Evolutionary conservation across 2,797 vertebrate genomes (phyloP).

Genomic region (Ctenopoma kingsleyae): DNA sequence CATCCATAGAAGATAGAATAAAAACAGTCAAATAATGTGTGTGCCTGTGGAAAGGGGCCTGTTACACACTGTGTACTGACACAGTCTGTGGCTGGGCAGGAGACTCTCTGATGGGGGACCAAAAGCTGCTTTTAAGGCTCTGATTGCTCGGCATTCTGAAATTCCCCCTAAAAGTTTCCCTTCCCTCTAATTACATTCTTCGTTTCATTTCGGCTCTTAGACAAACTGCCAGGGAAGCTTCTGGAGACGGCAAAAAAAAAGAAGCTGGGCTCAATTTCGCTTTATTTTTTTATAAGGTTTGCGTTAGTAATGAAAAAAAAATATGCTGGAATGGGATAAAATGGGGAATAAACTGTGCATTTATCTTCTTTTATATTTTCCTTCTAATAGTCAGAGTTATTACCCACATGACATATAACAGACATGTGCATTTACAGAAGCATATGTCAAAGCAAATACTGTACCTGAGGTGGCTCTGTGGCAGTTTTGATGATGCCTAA

Average conservation of each 20-base stretch:
- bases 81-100: conserved; percentile 72
- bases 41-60: conserved; percentile 51
- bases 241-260: conserved; percentile 64
- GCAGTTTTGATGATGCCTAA: conserved; percentile 65
- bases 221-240: conserved; percentile 80
- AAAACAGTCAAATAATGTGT: conserved; percentile 52
- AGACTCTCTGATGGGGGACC: conserved; percentile 75
- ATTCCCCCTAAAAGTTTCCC: conserved; percentile 79
- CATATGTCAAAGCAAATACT: conserved; percentile 66
- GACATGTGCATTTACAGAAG: conserved; percentile 73
- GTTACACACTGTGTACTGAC: conserved; percentile 52
- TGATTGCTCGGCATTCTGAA: conserved; percentile 81
- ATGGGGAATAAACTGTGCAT: conserved; percentile 78
- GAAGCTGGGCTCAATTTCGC: conserved; percentile 74
- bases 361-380: conserved; percentile 83
- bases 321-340: conserved; percentile 78
- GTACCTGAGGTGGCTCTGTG: conserved; percentile 67
- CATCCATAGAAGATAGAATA: conserved; percentile 56
- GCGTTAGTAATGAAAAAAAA: conserved; percentile 82
- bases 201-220: conserved; percentile 80
- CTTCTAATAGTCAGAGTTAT: conserved; percentile 82
- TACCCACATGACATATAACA: conserved; percentile 74
- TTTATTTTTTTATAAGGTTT: conserved; percentile 78
- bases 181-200: conserved; percentile 84
- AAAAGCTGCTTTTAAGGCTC: conserved; percentile 77